Evolutionary conservation across 2,113 vertebrate species (phyloP).

Genomic region (Triplophysa dalaica): DNA sequence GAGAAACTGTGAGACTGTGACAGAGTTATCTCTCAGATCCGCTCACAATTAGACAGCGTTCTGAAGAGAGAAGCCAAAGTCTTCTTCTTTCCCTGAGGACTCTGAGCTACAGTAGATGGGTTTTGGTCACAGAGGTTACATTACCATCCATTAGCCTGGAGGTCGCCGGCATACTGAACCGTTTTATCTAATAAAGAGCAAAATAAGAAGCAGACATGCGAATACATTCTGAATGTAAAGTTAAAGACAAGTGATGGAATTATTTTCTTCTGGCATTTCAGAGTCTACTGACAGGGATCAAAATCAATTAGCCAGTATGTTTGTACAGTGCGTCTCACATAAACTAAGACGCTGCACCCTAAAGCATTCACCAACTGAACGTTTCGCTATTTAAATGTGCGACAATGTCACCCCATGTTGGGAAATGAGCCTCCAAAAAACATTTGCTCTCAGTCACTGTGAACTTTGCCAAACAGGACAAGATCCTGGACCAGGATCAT

Average conservation of each 20-base stretch:
- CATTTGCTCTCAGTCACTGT: neutral
- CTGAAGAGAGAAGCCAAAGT: conserved; percentile 5
- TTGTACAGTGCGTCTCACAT: too few species aligned
- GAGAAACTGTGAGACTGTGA: conserved; percentile 22
- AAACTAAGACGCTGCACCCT: too few species aligned
- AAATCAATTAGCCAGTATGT: too few species aligned
- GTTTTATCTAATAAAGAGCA: neutral
- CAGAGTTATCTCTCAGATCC: conserved; percentile 14
- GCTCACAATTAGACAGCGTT: conserved; percentile 25
- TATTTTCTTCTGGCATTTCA: too few species aligned
- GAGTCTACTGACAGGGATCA: too few species aligned
- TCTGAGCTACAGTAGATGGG: neutral
- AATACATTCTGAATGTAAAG: neutral
- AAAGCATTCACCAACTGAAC: neutral
- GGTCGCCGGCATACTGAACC: neutral
- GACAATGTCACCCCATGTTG: neutral
- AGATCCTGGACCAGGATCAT: neutral
- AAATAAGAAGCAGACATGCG: neutral
- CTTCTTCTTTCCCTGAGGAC: neutral
- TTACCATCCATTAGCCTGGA: neutral
- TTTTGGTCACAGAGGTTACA: neutral
- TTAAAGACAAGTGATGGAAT: too few species aligned
- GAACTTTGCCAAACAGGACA: neutral
- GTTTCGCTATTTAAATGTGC: neutral
- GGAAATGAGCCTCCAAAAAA: neutral